phyloP scores from a whole-genome alignment of 1,140 invertebrate genomes.

The Diprion similis region DNA sequence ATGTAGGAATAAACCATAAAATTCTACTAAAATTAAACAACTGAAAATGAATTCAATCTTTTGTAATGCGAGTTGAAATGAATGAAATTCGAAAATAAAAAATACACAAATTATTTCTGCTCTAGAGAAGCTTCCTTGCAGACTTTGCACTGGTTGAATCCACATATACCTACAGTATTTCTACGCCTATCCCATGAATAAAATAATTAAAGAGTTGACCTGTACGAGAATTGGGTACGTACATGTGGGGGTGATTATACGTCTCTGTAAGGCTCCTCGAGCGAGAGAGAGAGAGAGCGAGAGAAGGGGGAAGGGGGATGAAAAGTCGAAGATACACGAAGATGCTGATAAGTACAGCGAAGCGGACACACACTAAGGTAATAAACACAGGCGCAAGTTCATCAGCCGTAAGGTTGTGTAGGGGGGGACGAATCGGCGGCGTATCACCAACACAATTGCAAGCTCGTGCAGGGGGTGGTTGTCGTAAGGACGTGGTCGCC shows the following conservation, averaged over 20 bases:
- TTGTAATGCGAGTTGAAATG: too few species aligned
- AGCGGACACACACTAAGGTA: constrained; percentile 17
- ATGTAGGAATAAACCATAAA: too few species aligned
- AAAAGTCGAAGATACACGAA: constrained; percentile 29
- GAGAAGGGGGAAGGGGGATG: not conserved
- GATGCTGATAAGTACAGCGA: not conserved
- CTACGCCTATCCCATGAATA: too few species aligned
- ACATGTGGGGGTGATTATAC: not conserved
- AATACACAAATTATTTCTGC: too few species aligned
- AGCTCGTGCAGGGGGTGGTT: constrained; percentile 3
- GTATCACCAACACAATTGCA: not conserved
- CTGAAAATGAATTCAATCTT: too few species aligned
- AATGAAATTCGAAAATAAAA: too few species aligned
- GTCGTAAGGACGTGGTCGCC: constrained; percentile 25
- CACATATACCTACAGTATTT: not conserved
- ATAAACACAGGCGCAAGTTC: constrained; percentile 24
- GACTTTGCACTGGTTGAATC: not conserved
- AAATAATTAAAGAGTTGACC: too few species aligned
- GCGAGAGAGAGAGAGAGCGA: constrained; percentile 22
- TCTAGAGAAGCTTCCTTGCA: too few species aligned
- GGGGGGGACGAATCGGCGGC: not conserved
- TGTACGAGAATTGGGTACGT: too few species aligned
- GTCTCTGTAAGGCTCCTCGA: not conserved
- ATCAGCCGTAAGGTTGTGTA: too few species aligned
- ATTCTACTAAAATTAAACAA: too few species aligned